Conservation (phyloP, 2,797 vertebrate species). For the Megaceryle alcyon region DNA sequence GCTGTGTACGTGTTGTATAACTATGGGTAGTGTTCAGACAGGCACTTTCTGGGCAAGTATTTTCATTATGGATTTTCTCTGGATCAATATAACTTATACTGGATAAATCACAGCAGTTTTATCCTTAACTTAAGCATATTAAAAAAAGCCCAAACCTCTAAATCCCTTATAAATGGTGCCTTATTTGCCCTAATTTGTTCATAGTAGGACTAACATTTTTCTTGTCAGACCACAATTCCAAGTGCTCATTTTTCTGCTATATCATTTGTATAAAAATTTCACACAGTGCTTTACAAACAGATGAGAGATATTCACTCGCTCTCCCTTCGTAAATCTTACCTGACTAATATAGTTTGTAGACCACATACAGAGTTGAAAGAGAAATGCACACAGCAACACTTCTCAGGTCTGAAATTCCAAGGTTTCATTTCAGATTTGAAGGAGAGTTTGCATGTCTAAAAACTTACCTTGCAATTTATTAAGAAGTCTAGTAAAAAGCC, state of each 20-base stretch:
- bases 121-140: neutral
- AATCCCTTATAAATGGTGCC: neutral
- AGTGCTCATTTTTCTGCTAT: neutral
- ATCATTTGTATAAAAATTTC: neutral
- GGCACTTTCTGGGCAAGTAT: neutral
- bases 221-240: neutral
- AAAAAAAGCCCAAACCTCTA: neutral
- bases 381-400: neutral
- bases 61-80: slow-evolving; percentile 18
- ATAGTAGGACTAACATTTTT: neutral
- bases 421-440: neutral
- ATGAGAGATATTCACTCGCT: neutral
- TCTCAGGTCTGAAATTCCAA: neutral
- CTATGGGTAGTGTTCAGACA: neutral
- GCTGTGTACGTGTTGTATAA: neutral
- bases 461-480: neutral
- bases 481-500: neutral
- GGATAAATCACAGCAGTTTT: neutral
- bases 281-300: neutral
- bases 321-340: neutral
- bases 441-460: neutral
- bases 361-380: neutral
- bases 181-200: neutral
- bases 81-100: neutral
- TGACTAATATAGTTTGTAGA: neutral